Percentiles rank a stretch among this genome's conserved stretches.
Evolutionary conservation across 2,888 invertebrate species (phyloP).

Genomic region (Ligdia adustata): DNA sequence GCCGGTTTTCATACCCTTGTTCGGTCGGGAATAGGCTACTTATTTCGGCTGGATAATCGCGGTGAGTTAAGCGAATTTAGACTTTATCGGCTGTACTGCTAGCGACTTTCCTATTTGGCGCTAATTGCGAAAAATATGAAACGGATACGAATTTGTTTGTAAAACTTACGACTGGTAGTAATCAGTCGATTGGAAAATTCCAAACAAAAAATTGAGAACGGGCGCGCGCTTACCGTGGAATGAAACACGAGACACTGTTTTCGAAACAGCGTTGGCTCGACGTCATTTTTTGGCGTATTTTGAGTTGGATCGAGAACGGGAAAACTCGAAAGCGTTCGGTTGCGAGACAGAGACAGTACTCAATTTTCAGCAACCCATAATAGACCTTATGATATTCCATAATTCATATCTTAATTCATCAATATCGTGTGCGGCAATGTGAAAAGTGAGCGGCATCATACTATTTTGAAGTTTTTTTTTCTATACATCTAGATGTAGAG

Average conservation of each 20-base stretch:
- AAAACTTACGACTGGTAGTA: constrained; percentile 74
- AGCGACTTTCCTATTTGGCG: constrained; percentile 78
- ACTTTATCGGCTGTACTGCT: constrained; percentile 61
- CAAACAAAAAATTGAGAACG: constrained; percentile 74
- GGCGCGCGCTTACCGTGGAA: constrained; percentile 71
- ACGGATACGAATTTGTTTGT: constrained; percentile 78
- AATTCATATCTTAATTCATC: constrained; percentile 58
- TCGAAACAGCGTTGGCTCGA: constrained; percentile 79
- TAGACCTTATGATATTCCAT: constrained; percentile 66
- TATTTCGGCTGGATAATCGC: constrained; percentile 59
- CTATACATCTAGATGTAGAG: constrained; percentile 65
- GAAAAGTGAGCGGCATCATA: constrained; percentile 72
- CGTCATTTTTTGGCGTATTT: constrained; percentile 85
- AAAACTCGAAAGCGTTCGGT: constrained; percentile 82
- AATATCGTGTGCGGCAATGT: constrained; percentile 53
- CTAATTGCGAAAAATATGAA: constrained; percentile 79
- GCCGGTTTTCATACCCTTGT: constrained; percentile 30
- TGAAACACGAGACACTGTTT: constrained; percentile 81
- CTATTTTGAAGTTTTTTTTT: constrained; percentile 81
- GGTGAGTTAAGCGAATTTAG: constrained; percentile 52
- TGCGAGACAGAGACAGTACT: constrained; percentile 66
- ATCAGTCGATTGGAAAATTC: constrained; percentile 87
- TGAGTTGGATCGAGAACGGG: constrained; percentile 81
- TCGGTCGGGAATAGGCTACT: constrained; percentile 40
- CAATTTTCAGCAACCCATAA: constrained; percentile 55